Base-by-base conservation (phyloP, 2,888 invertebrate species). In the Ommatoiulus sabulosus region DNA sequence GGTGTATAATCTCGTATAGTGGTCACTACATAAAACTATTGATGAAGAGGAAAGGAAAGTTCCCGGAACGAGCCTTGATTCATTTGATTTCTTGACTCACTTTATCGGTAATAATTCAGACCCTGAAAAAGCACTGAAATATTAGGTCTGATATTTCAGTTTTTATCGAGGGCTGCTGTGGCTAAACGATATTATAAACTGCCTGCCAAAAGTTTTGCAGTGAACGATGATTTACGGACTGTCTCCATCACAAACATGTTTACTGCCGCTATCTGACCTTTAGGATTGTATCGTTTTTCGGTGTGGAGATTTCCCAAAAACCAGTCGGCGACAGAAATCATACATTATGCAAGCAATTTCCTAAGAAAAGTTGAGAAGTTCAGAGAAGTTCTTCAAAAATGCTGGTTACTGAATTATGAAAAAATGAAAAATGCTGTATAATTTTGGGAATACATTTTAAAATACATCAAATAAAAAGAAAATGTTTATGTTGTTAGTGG, bases 1-100 rank as follows among this genome's bases (percentile, higher is more conserved):
- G 10, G 72, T 52, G 52, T 52, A 12, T 52, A 15, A 17, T 52
- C 52, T 12, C 15, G 15, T 17, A 52, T 52, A 15, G 52, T 52
- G 52, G 52, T 52, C 52, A 52, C 12, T 15, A 10, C 15, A 52
- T 15, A 52, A 52, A 52, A 52, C 10, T 52, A 52, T 52, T 52
- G 52, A 52, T 52, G 52, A 72, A 72, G 24, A 12, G 52, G 24
- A 72, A 24, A 24, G 20, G 8, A 24, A 72, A 72, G 20, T 72
- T 72, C 72, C 72, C 24, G 72, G 72, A 72, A 63, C 63, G 63
- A 72, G 72, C 72, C 72, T 72, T 72, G 72, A 72, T 72, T 72
- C 72, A 72, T 72, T 72, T 24, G 24, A 72, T 24, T 24, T 72
- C 72, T 20, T 72, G 72, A 72, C 72, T 72, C 24, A 72, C 24